Base-by-base conservation (phyloP, 2,113 vertebrate species). In the Uria aalge region DNA sequence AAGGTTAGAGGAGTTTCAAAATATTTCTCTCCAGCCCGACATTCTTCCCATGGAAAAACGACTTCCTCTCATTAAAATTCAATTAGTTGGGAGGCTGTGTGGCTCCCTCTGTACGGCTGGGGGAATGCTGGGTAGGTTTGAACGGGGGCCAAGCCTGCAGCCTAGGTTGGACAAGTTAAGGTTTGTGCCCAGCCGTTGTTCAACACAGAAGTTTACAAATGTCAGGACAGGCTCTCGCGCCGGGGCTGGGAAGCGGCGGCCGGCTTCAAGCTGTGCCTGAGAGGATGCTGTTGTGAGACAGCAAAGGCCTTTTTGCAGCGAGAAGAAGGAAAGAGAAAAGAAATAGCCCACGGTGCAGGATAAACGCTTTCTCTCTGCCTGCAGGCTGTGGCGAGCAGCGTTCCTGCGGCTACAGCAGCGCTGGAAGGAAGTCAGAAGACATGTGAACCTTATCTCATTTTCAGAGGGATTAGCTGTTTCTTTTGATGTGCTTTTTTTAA, bases 61-160 rank as follows among this genome's bases (percentile, higher is more conserved):
- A 69, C 94, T 97, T 97, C 94, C 80, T 40, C 86, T 94, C 73
- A 50, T 97, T 97, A 93, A 86, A 94, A 94, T 92, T 92, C 86
- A 71, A 43, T 91, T 73, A 68, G 94, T 80, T 96, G 23, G 47
- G 77, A 73, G 94, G 90, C 82, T 76, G 11, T 88, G 88, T 29
- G 75, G 62, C 8, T 95, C 64, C 36, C 45, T 79, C 91, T 96
- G 95, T 96, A 32, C 11, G 89, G 97, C 75, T 73, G 71, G 19
- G 92, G 90, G 76, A 94, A 97, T 63, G 55, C 91, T 19, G 89
- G 94, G 88, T 4, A 6, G 56, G 15, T 15, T 34, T 80, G 88
- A 85, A 10, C 13, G 26, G 55, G 62, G 62, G 91, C 92, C 88
- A 69, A 73, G 45, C 30, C 62, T 9, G 19, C 6, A 48, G 73